Base-by-base conservation (phyloP, 2,888 invertebrate species). In the Agonopterix subpropinquella region DNA sequence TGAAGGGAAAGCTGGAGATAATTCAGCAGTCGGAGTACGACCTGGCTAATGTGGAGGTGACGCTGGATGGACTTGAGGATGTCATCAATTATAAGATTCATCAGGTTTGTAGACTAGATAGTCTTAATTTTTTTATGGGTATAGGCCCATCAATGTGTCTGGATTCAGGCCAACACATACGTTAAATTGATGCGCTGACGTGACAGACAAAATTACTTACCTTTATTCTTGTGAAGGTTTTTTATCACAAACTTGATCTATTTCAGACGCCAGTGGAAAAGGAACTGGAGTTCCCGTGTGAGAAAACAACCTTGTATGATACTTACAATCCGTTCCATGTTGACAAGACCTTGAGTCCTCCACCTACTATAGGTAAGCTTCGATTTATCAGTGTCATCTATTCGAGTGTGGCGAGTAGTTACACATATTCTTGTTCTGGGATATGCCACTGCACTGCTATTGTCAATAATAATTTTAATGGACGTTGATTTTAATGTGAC, bases 11-110 rank as follows among this genome's bases (percentile, higher is more conserved):
- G 75, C 77, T 96, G 15, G 96, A 96, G 81, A 91, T 97, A 59
- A 89, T 92, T 41, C 97, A 97, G 79, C 95, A 96, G 79, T 94
- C 95, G 0, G 94, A 94, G 77, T 96, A 95, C 67, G 96, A 96
- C 73, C 79, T 93, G 47, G 94, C 95, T 46, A 94, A 95, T 64
- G 91, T 95, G 7, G 92, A 95, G 67, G 91, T 96, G 15, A 89
- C 92, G 59, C 79, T 97, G 0, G 93, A 94, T 60, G 95, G 94
- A 0, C 77, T 97, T 11, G 64, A 67, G 0, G 90, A 91, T 53
- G 90, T 92, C 49, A 92, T 91, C 55, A 92, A 93, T 47, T 97
- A 96, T 71, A 95, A 94, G 67, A 90, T 98, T 55, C 96, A 97
- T 65, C 90, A 92, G 90, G 96, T 96, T 74, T 81, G 89, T 57